Conservation (phyloP, 2,888 invertebrate genomes). For the Lasioglossum pauxillum region DNA sequence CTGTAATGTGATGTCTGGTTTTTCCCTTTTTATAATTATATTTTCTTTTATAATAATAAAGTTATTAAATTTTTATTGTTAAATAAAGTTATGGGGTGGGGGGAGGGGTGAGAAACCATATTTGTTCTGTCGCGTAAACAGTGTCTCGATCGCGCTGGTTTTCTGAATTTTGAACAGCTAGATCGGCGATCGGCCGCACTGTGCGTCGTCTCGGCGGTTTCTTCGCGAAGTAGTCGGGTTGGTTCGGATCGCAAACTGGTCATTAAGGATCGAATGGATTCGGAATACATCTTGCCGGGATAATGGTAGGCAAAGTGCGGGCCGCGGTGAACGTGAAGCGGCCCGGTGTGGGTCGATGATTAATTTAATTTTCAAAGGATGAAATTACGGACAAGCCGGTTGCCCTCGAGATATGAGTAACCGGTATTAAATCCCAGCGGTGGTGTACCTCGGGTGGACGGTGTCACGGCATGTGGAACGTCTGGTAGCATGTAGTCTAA, state of each 20-base stretch:
- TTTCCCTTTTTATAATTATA: no score
- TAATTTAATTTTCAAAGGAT: conserved; percentile 67
- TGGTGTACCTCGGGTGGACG: conserved; percentile 46
- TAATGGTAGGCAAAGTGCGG: not conserved
- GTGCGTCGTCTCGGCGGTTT: not conserved
- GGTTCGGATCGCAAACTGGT: not conserved
- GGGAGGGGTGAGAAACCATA: no score
- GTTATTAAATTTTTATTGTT: no score
- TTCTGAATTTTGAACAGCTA: no score
- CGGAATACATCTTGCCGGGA: not conserved
- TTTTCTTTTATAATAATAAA: no score
- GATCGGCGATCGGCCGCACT: no score
- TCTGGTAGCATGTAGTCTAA: conserved; percentile 66
- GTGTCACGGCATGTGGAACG: conserved; percentile 62
- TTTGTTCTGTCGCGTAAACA: no score
- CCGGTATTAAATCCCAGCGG: conserved; percentile 60
- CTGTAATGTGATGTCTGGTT: no score
- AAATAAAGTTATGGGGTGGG: no score
- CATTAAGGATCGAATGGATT: not conserved
- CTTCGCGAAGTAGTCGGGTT: not conserved
- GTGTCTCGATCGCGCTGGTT: no score
- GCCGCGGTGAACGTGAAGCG: conserved; percentile 13
- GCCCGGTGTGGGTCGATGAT: conserved; percentile 45
- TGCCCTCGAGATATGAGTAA: conserved; percentile 51
- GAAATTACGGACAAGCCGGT: conserved; percentile 56